A percentile compares a stretch with the other conserved stretches of the same genome.
Evolutionary conservation across 1,140 invertebrate species (phyloP).

Genomic region (Geopemphigus sp.): DNA sequence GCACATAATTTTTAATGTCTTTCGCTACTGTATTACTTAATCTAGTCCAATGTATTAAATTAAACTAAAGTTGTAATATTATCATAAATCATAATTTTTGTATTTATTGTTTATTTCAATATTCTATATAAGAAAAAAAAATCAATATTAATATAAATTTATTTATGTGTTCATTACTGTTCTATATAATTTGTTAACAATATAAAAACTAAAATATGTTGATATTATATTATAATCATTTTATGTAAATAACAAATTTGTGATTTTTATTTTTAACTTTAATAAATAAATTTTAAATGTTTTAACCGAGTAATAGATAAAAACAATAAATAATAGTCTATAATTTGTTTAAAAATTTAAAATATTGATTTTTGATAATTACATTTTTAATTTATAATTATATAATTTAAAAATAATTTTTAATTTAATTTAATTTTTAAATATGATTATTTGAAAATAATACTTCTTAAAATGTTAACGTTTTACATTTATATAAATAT

Average conservation of each 20-base stretch:
- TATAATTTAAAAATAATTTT: background rate
- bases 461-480: background rate
- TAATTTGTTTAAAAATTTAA: background rate
- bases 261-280: background rate
- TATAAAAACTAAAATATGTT: background rate
- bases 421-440: background rate
- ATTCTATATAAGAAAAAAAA: background rate
- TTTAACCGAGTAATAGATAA: background rate
- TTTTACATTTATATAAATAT: slow-evolving; percentile 6
- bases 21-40: background rate
- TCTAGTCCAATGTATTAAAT: slow-evolving; percentile 23
- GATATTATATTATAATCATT: background rate
- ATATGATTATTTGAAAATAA: background rate
- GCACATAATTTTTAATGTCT: background rate
- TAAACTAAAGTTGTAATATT: background rate
- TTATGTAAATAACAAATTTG: slow-evolving; percentile 20
- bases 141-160: background rate
- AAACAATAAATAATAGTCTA: background rate
- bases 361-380: background rate
- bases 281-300: background rate
- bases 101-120: slow-evolving; percentile 6
- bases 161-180: background rate
- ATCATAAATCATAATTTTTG: background rate
- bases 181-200: background rate
- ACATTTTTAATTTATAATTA: slow-evolving; percentile 5